Evolutionary conservation across 2,113 vertebrate genomes (phyloP).

Genomic region (Naja naja): DNA sequence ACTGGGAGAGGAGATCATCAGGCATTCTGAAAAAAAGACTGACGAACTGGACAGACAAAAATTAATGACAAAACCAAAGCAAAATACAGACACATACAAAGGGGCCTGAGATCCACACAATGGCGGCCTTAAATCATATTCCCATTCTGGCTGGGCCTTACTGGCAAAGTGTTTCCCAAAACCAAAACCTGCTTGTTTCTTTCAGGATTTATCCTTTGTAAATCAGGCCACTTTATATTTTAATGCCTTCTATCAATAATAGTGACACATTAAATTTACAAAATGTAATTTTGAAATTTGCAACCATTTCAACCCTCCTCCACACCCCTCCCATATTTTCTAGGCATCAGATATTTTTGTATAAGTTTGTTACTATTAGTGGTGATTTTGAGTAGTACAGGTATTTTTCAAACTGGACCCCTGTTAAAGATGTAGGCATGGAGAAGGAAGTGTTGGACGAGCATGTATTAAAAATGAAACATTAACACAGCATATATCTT

Average conservation of each 20-base stretch:
- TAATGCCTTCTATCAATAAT: conserved; percentile 50
- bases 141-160: conserved; percentile 41
- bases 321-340: conserved; percentile 55
- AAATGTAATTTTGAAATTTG: conserved; percentile 51
- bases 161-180: conserved; percentile 54
- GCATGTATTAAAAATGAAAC: conserved; percentile 72
- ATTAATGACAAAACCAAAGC: conserved; percentile 47
- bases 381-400: conserved; percentile 47
- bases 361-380: conserved; percentile 59
- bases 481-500: conserved; percentile 76
- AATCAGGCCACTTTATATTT: conserved; percentile 55
- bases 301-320: conserved; percentile 55
- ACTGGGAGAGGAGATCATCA: conserved; percentile 54
- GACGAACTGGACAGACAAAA: conserved; percentile 58
- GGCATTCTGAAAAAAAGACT: conserved; percentile 59
- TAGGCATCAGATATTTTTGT: conserved; percentile 43
- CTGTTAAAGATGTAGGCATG: conserved; percentile 75
- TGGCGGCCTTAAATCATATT: conserved; percentile 34
- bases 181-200: conserved; percentile 54
- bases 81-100: conserved; percentile 57
- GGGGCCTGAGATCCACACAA: conserved; percentile 53
- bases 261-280: conserved; percentile 55
- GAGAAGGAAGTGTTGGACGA: conserved; percentile 72
- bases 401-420: conserved; percentile 69
- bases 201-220: conserved; percentile 56